These are phyloP conservation scores for Atherix ibis DNA, from an alignment of 2,888 invertebrate genomes.

Conservation along the genomic window DNA sequence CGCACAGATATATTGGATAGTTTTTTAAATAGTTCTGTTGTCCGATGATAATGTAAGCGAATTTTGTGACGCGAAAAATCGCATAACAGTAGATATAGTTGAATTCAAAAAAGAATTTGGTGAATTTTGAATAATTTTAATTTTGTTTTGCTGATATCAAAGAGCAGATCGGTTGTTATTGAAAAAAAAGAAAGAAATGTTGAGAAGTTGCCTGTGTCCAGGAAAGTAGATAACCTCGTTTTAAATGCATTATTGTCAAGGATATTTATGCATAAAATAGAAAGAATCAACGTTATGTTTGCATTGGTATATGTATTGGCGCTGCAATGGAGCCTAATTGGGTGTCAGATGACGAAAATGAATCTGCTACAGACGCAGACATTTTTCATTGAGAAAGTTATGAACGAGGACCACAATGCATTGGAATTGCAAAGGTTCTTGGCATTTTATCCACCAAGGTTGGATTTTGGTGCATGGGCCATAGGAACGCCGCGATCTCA, in stretches of 20 bases:
- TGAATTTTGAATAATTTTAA: no score
- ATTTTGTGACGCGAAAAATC: no score
- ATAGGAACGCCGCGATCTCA: constrained; percentile 77
- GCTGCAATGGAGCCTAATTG: constrained; percentile 6
- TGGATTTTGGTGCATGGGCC: constrained; percentile 46
- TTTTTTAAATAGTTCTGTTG: no score
- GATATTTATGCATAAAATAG: neutral
- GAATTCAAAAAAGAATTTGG: no score
- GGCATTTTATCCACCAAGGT: constrained; percentile 34
- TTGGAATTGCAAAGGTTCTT: constrained; percentile 23
- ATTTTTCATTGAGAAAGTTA: constrained; percentile 3
- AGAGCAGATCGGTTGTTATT: constrained; percentile 1
- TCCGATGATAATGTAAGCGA: no score
- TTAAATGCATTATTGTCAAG: neutral
- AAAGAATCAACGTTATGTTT: constrained; percentile 7
- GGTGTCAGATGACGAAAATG: constrained; percentile 9
- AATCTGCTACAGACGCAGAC: constrained; percentile 6
- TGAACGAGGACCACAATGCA: constrained; percentile 1
- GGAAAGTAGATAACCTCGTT: neutral
- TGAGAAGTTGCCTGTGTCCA: neutral
- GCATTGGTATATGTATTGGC: constrained; percentile 6
- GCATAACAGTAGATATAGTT: no score
- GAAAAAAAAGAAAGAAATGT: constrained; percentile 1
- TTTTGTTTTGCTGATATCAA: no score
- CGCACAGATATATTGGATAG: no score